Evolutionary conservation across 2,888 invertebrate species (phyloP).

Genomic region (Hemithea aestivaria): DNA sequence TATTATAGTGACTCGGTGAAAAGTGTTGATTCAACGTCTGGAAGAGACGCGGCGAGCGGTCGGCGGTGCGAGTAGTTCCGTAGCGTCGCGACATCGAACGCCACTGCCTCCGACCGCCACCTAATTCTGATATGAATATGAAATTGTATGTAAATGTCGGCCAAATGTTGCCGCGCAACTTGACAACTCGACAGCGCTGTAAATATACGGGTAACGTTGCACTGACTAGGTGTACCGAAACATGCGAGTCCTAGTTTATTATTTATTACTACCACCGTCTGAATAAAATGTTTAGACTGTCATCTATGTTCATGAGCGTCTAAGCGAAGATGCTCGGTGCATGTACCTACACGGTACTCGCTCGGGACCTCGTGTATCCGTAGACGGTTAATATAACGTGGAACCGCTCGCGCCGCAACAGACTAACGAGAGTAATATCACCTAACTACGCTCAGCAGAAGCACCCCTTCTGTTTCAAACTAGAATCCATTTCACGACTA

Average conservation of each 20-base stretch:
- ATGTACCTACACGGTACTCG: slow-evolving; percentile 33
- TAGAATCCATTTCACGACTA: slow-evolving; percentile 68
- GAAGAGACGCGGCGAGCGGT: slow-evolving; percentile 30
- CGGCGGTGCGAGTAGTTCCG: slow-evolving; percentile 36
- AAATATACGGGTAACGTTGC: slow-evolving; percentile 63
- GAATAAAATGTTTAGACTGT: slow-evolving; percentile 64
- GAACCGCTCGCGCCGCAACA: slow-evolving; percentile 46
- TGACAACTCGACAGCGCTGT: slow-evolving; percentile 66
- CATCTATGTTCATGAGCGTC: slow-evolving; percentile 39
- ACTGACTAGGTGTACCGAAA: slow-evolving; percentile 56
- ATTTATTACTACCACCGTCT: slow-evolving; percentile 54
- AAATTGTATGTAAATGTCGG: slow-evolving; percentile 70
- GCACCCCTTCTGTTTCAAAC: slow-evolving; percentile 68
- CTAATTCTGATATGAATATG: slow-evolving; percentile 74
- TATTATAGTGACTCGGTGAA: slow-evolving; percentile 12
- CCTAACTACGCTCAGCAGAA: slow-evolving; percentile 61
- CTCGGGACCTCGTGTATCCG: slow-evolving; percentile 40
- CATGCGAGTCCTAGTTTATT: slow-evolving; percentile 63
- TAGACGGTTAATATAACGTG: slow-evolving; percentile 45
- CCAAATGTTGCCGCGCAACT: slow-evolving; percentile 63
- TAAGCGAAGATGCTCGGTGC: slow-evolving; percentile 38
- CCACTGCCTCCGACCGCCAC: slow-evolving; percentile 37
- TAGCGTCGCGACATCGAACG: slow-evolving; percentile 38
- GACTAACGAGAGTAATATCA: slow-evolving; percentile 68
- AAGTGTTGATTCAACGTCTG: slow-evolving; percentile 32